Evolutionary conservation across 2,113 vertebrate species (phyloP), one percentile per base, ranked within the genome.

Genomic region (Bubo bubo): DNA sequence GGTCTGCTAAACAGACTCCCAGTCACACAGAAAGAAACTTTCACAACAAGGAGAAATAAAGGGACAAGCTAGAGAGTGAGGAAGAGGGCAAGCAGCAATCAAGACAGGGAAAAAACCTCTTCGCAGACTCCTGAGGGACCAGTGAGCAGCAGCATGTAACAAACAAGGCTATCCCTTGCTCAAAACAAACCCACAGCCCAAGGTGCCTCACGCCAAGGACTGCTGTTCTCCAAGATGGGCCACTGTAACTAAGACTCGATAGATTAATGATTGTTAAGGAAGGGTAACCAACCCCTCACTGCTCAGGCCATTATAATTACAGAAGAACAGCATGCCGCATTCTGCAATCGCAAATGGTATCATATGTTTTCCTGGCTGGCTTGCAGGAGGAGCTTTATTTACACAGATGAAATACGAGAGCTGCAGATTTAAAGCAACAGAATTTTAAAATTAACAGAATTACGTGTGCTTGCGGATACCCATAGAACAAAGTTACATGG

Each of bases 281-380:
- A 98, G 98, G 96, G 95, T 96, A 98, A 96, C 94, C 94, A 96
- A 96, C 93, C 97, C 97, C 98, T 98, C 98, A 97, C 96, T 97
- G 98, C 98, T 98, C 98, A 89, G 98, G 97, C 99, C 98, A 98
- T 98, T 99, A 98, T 99, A 99, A 99, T 99, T 99, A 99, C 99
- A 99, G 99, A 98, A 98, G 98, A 99, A 99, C 99, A 99, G 99
- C 98, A 98, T 97, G 99, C 98, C 96, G 90, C 98, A 98, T 98
- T 98, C 99, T 98, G 98, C 98, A 98, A 95, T 95, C 98, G 99
- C 99, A 99, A 99, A 99, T 98, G 98, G 98, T 98, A 98, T 99
- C 99, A 98, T 99, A 99, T 99, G 99, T 98, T 99, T 98, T 98
- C 98, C 98, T 98, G 99, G 99, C 99, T 98, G 91, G 59, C 93